phyloP scores from a whole-genome alignment of 2,113 vertebrate species.

The Chaenocephalus aceratus region DNA sequence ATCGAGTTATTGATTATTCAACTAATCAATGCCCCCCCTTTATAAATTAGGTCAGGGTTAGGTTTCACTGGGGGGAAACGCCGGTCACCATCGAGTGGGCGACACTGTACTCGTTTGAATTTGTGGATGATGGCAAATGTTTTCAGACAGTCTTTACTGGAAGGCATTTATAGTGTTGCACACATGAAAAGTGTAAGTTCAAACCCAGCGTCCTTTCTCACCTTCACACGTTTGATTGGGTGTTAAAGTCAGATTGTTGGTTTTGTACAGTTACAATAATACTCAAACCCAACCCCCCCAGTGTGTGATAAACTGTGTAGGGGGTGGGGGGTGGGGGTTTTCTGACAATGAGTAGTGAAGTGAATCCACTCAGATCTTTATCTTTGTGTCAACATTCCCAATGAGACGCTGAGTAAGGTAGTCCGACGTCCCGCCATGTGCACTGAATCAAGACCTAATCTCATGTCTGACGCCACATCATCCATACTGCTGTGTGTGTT shows the following conservation, averaged over 20 bases:
- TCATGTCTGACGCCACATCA: constrained; percentile 17
- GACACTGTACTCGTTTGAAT: not conserved
- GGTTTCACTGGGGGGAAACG: not conserved
- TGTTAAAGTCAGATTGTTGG: not conserved
- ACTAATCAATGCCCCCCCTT: no score
- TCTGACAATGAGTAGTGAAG: no score
- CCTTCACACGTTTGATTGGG: not conserved
- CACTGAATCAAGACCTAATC: constrained; percentile 42
- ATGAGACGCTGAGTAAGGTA: constrained; percentile 12
- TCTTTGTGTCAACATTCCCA: constrained; percentile 28
- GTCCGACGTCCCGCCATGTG: constrained; percentile 23
- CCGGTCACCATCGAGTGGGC: not conserved
- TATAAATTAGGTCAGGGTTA: not conserved
- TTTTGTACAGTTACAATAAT: not conserved
- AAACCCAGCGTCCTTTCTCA: not conserved
- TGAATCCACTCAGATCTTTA: constrained; percentile 28
- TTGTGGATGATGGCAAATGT: not conserved
- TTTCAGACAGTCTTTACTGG: not conserved
- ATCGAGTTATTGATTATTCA: not conserved
- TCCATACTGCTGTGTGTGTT: constrained; percentile 23
- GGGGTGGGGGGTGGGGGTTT: not conserved
- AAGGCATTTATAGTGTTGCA: not conserved
- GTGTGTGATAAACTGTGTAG: no score
- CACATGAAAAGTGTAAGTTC: not conserved
- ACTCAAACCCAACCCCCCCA: no score